Conservation (phyloP, 2,797 vertebrate species). For the Anguilla anguilla region DNA sequence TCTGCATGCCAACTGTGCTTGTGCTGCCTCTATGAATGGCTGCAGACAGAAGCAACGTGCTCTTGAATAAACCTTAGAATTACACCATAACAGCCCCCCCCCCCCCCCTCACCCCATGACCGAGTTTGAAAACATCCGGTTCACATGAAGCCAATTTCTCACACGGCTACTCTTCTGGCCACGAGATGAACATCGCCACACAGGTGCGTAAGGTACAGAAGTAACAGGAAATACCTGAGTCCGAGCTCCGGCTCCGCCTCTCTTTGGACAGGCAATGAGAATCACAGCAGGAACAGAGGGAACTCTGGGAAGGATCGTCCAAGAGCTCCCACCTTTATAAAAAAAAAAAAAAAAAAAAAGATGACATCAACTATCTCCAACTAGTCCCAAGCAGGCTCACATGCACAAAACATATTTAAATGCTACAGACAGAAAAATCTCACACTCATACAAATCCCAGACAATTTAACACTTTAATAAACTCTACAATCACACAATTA, state of each 20-base stretch:
- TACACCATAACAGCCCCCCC: too few species aligned
- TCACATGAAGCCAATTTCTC: not conserved
- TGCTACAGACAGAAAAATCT: not conserved
- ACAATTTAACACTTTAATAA: not conserved
- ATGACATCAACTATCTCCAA: not conserved
- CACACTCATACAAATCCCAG: too few species aligned
- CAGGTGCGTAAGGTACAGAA: not conserved
- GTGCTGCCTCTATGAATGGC: too few species aligned
- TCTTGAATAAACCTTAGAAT: too few species aligned
- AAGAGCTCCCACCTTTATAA: slow-evolving; percentile 69
- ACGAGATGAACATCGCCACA: not conserved
- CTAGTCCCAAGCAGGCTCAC: not conserved
- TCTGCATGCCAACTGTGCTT: too few species aligned
- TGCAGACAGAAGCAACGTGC: too few species aligned
- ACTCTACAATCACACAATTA: not conserved
- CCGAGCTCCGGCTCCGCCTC: slow-evolving; percentile 50
- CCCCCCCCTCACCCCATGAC: too few species aligned
- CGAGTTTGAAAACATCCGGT: not conserved
- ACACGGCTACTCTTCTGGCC: not conserved
- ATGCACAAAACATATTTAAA: not conserved
- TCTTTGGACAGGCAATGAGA: slow-evolving; percentile 61
- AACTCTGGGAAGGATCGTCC: slow-evolving; percentile 58
- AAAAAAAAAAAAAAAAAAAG: not conserved
- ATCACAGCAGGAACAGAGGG: slow-evolving; percentile 71
- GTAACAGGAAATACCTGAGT: slow-evolving; percentile 47